A percentile compares a stretch with the other conserved stretches of the same genome.
These are phyloP conservation scores for Neodiprion lecontei DNA, from an alignment of 1,140 invertebrate genomes.

Conservation along the genomic window DNA sequence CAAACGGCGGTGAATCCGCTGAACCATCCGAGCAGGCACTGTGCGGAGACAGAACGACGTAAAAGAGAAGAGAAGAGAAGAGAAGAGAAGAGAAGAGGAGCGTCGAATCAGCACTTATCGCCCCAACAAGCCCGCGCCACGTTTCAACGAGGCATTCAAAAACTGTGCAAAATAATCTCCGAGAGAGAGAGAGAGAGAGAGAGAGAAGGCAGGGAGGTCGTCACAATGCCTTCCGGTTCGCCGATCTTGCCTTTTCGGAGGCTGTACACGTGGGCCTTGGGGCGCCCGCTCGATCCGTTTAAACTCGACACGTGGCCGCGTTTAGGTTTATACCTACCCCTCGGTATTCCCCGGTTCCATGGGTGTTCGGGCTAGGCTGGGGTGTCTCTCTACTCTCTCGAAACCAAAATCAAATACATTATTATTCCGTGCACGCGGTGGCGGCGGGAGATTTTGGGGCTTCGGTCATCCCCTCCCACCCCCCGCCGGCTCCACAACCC, in stretches of 20 bases:
- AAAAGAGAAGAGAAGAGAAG: neutral
- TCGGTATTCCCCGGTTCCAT: too few relatives aligned
- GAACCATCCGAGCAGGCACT: neutral
- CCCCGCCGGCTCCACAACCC: neutral
- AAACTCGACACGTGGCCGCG: neutral
- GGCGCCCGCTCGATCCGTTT: neutral
- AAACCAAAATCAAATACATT: constrained; percentile 6
- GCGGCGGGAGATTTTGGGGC: neutral
- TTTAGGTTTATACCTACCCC: neutral
- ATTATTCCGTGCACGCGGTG: neutral
- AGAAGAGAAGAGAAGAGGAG: neutral
- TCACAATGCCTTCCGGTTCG: neutral
- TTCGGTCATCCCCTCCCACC: neutral
- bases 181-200: neutral
- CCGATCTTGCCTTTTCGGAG: neutral
- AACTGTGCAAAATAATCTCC: neutral
- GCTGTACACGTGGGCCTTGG: neutral
- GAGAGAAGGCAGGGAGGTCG: neutral
- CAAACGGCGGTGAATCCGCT: too few relatives aligned
- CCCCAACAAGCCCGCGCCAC: neutral
- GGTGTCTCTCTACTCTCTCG: neutral
- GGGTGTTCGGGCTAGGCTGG: neutral
- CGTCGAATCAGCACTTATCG: neutral
- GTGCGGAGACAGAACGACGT: neutral
- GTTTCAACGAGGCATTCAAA: neutral